These are phyloP conservation scores for Sander lucioperca DNA, from an alignment of 2,113 vertebrate species.

Conservation along the genomic window DNA sequence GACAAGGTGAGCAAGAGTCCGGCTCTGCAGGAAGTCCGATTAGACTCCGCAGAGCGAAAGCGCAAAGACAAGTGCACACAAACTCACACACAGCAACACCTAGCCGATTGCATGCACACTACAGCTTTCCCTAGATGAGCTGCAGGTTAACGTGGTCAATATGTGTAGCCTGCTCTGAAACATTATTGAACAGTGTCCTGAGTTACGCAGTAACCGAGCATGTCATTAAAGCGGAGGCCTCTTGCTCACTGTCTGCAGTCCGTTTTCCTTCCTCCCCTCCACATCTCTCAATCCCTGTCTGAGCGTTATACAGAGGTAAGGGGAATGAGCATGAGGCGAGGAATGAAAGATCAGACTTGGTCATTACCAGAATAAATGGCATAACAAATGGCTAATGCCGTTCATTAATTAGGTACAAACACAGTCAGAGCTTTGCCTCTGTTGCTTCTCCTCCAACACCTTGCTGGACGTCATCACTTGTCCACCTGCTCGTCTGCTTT, in stretches of 20 bases:
- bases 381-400: conserved; percentile 75
- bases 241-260: conserved; percentile 40
- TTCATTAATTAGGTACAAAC: conserved; percentile 79
- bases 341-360: conserved; percentile 63
- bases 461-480: conserved; percentile 48
- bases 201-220: conserved; percentile 62
- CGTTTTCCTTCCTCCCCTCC: conserved; percentile 12
- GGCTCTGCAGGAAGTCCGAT: conserved; percentile 37
- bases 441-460: conserved; percentile 21
- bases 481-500: neutral
- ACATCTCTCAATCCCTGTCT: conserved; percentile 47
- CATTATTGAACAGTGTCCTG: conserved; percentile 59
- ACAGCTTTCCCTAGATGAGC: conserved; percentile 31
- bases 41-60: conserved; percentile 23
- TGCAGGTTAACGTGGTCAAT: conserved; percentile 30
- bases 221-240: conserved; percentile 63
- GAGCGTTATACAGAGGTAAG: conserved; percentile 37
- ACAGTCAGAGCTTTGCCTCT: conserved; percentile 41
- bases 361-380: conserved; percentile 77
- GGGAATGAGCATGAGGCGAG: conserved; percentile 56
- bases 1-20: conserved; percentile 57
- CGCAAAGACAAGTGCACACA: conserved; percentile 34
- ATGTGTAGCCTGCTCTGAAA: conserved; percentile 29
- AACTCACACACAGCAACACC: neutral
- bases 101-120: neutral